phyloP scores from a whole-genome alignment of 2,888 invertebrate genomes.

The Folsomia candida region DNA sequence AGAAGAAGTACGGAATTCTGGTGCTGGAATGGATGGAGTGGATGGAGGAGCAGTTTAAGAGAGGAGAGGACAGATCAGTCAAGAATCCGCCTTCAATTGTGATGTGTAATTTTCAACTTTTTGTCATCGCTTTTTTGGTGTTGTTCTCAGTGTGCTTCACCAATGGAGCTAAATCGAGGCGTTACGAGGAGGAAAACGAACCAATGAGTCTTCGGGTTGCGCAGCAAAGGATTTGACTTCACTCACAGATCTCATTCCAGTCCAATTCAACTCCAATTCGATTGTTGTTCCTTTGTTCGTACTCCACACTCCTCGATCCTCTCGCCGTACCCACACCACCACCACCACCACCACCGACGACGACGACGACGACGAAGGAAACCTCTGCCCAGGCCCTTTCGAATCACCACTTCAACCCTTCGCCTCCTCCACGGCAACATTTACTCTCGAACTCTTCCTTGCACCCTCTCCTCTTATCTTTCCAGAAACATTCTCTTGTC shows the following conservation, averaged over 20 bases:
- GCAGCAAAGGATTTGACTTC: conserved; percentile 43
- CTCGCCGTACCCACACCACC: not conserved
- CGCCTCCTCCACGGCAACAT: not conserved
- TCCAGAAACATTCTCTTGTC: not conserved
- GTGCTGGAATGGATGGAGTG: conserved; percentile 21
- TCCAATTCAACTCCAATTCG: conserved; percentile 44
- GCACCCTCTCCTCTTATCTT: not conserved
- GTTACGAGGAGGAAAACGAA: conserved; percentile 50
- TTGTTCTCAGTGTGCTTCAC: conserved; percentile 48
- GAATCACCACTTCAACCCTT: conserved; percentile 7
- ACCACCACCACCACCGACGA: too few relatives aligned
- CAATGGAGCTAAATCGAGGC: conserved; percentile 51
- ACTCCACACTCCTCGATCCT: conserved; percentile 4
- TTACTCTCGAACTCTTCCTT: not conserved
- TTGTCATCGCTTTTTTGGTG: conserved; percentile 51
- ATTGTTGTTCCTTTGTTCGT: conserved; percentile 39
- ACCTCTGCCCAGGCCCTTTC: not conserved
- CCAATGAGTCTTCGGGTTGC: conserved; percentile 52
- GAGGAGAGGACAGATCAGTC: conserved; percentile 48
- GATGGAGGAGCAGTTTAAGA: conserved; percentile 28
- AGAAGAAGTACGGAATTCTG: not conserved
- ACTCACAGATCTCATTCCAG: conserved; percentile 44
- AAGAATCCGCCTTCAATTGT: conserved; percentile 52
- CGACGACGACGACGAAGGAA: too few relatives aligned
- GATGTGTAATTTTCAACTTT: conserved; percentile 51